Base-by-base conservation (phyloP, 2,888 invertebrate genomes). In the Aproaerema taeniolella region DNA sequence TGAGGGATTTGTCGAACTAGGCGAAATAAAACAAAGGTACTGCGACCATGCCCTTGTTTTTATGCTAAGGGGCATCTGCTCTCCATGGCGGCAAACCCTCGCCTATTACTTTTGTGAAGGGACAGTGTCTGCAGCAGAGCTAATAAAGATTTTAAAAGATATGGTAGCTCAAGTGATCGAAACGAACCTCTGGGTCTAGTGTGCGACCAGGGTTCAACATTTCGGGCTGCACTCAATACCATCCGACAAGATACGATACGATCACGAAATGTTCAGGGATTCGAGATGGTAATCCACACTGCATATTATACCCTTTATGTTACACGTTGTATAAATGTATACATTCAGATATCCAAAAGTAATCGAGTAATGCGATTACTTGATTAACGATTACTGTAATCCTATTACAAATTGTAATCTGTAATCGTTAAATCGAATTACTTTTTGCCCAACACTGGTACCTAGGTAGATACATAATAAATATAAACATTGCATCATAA, bases 61-160 rank as follows among this genome's bases (percentile, higher is more conserved):
- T 20, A 46, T 43, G 39, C 7, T 45, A 2, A 29, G 38, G 34
- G 42, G 30, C 20, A 35, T 45, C 17, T 42, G 42, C 15, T 38
- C 38, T 15, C 29, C 32, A 2, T 42, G 45, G 45, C 30, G 30
- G 8, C 30, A 30, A 14, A 12, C 8, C 8, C 2, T 57, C 6
- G 46, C 46, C 5, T 54, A 41, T 39, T 55, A 54, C 34, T 55
- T 55, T 25, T 58, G 52, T 46, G 50, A 50, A 40, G 53, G 53
- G 0, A 47, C 52, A 10, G 40, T 42, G 7, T 31, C 53, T 6
- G 46, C 52, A 29, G 32, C 46, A 31, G 31, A 13, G 17, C 12
- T 55, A 1, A 17, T 34, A 43, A 46, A 42, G 1, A 54, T 55
- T 30, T 39, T 55, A 13, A 54, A 52, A 34, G 2, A 52, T 29